phyloP scores from a whole-genome alignment of 2,888 invertebrate genomes.

The Campaea margaritaria region DNA sequence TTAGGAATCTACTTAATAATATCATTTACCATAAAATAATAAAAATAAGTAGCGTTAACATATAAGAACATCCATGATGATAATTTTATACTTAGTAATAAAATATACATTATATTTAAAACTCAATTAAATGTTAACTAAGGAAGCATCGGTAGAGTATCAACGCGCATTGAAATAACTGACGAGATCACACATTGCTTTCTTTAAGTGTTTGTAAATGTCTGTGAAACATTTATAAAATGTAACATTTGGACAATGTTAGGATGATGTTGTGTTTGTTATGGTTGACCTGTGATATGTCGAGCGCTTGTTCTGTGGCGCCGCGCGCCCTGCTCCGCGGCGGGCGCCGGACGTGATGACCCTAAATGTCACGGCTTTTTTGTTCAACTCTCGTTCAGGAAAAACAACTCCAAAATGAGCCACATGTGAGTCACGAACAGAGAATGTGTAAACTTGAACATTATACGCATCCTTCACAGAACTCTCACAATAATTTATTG shows the following conservation, averaged over 20 bases:
- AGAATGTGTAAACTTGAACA: background rate
- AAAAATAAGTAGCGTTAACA: constrained; percentile 7
- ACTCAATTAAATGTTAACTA: background rate
- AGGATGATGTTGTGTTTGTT: constrained; percentile 16
- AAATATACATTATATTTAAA: background rate
- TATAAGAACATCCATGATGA: constrained; percentile 26
- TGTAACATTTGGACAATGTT: constrained; percentile 5
- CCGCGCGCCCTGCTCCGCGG: background rate
- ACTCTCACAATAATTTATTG: constrained; percentile 31
- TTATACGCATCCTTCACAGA: constrained; percentile 10
- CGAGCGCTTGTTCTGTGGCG: constrained; percentile 3
- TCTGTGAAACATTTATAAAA: constrained; percentile 18
- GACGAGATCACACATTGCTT: background rate
- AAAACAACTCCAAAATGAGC: too few relatives aligned
- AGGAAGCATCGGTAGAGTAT: background rate
- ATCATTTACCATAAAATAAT: background rate
- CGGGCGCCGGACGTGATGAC: too few relatives aligned
- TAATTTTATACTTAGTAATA: constrained; percentile 26
- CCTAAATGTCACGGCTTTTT: too few relatives aligned
- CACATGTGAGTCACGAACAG: too few relatives aligned
- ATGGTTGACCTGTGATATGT: constrained; percentile 26
- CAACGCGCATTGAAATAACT: background rate
- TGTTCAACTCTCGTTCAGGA: too few relatives aligned
- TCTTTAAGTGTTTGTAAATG: background rate
- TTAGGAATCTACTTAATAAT: constrained; percentile 12